These are phyloP conservation scores for Decapterus maruadsi DNA, from an alignment of 2,797 vertebrate genomes.

Conservation along the genomic window DNA sequence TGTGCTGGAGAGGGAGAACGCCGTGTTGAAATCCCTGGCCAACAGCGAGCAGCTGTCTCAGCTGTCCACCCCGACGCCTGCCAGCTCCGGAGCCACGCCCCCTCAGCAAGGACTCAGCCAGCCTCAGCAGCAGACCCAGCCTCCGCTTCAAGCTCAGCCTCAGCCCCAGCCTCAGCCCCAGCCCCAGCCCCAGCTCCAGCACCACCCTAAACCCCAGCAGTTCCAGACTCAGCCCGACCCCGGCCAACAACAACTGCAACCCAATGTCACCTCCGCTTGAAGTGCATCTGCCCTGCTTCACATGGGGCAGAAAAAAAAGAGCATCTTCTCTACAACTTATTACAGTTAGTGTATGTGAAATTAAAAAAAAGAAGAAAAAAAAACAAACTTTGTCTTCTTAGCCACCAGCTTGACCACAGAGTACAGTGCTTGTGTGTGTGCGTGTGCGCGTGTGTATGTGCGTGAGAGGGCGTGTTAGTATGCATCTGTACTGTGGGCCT, in stretches of 20 bases:
- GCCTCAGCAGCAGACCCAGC: conserved; percentile 56
- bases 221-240: conserved; percentile 72
- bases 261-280: conserved; percentile 95
- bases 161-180: conserved; percentile 15
- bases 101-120: conserved; percentile 77
- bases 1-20: conserved; percentile 97
- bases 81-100: conserved; percentile 82
- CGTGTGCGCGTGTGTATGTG: conserved; percentile 74
- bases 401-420: conserved; percentile 90
- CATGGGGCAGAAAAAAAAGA: conserved; percentile 43
- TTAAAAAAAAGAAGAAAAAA: conserved; percentile 69
- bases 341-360: conserved; percentile 79
- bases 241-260: conserved; percentile 86
- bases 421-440: conserved; percentile 87
- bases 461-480: conserved; percentile 70
- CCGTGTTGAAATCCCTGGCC: conserved; percentile 96
- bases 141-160: conserved; percentile 41
- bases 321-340: conserved; percentile 73
- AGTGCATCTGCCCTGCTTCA: conserved; percentile 72
- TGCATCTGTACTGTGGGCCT: conserved; percentile 88
- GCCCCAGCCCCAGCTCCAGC: conserved; percentile 54
- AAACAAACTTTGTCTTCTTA: conserved; percentile 84
- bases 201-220: conserved; percentile 69
- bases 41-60: conserved; percentile 97
- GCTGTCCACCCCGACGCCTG: conserved; percentile 85